Evolutionary conservation across 2,113 vertebrate genomes (phyloP).

Genomic region (Gymnorhina tibicen): DNA sequence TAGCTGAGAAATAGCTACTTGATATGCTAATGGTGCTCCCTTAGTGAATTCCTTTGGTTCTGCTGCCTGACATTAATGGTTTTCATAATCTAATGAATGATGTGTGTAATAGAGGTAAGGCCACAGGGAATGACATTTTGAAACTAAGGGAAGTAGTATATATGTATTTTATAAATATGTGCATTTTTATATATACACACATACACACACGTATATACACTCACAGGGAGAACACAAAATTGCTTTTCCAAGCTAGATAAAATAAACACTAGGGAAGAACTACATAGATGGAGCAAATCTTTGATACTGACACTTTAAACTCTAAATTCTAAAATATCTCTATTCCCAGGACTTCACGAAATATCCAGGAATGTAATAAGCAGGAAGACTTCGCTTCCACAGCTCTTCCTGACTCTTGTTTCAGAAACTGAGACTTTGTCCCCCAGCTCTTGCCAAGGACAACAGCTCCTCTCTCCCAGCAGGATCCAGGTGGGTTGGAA

Average conservation of each 20-base stretch:
- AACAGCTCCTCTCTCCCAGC: neutral
- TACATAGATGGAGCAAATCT: neutral
- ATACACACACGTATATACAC: neutral
- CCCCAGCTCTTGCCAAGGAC: neutral
- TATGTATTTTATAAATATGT: constrained; percentile 41
- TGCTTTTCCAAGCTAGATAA: neutral
- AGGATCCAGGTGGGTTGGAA: neutral
- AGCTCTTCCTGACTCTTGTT: neutral
- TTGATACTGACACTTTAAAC: neutral
- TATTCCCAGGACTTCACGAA: neutral
- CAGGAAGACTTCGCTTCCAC: neutral
- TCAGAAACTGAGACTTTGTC: neutral
- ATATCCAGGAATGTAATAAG: neutral
- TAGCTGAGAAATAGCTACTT: constrained; percentile 86
- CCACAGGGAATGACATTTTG: constrained; percentile 73
- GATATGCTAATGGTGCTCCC: constrained; percentile 87
- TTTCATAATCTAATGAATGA: constrained; percentile 94
- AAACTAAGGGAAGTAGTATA: constrained; percentile 26
- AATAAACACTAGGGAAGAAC: neutral
- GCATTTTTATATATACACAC: neutral
- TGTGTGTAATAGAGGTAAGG: constrained; percentile 82
- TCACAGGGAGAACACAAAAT: neutral
- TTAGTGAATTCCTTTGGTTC: constrained; percentile 87
- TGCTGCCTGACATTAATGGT: constrained; percentile 90
- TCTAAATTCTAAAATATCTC: neutral